phyloP scores from a whole-genome alignment of 1,140 invertebrate genomes.

The Heliconius congener region DNA sequence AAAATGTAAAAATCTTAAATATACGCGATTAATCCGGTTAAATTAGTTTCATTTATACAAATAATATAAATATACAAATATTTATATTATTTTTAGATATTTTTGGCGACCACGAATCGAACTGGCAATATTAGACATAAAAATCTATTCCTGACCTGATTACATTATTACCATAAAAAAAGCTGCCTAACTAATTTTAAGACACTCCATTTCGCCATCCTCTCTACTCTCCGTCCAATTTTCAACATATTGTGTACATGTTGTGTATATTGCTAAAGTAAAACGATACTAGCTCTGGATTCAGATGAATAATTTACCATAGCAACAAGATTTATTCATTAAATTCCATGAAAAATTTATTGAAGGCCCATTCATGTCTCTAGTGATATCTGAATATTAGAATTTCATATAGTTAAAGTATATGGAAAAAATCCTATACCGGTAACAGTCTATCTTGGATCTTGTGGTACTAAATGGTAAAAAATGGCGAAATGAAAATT shows the following conservation, averaged over 20 bases:
- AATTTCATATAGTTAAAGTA: neutral
- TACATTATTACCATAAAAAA: too few species aligned
- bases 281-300: neutral
- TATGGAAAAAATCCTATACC: neutral
- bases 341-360: neutral
- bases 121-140: too few species aligned
- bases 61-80: too few species aligned
- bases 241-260: too few species aligned
- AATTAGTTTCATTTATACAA: too few species aligned
- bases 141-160: too few species aligned
- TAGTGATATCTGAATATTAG: neutral
- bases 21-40: too few species aligned
- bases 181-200: neutral
- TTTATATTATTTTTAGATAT: too few species aligned
- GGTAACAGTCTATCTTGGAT: neutral
- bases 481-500: neutral
- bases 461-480: neutral
- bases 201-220: neutral
- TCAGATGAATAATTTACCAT: neutral
- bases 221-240: neutral
- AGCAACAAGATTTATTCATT: constrained; percentile 4
- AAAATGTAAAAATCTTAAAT: too few species aligned
- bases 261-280: too few species aligned
- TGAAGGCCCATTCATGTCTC: neutral
- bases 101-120: too few species aligned